Evolutionary conservation across 2,797 vertebrate genomes (phyloP).

Genomic region (Simalia tracyae): DNA sequence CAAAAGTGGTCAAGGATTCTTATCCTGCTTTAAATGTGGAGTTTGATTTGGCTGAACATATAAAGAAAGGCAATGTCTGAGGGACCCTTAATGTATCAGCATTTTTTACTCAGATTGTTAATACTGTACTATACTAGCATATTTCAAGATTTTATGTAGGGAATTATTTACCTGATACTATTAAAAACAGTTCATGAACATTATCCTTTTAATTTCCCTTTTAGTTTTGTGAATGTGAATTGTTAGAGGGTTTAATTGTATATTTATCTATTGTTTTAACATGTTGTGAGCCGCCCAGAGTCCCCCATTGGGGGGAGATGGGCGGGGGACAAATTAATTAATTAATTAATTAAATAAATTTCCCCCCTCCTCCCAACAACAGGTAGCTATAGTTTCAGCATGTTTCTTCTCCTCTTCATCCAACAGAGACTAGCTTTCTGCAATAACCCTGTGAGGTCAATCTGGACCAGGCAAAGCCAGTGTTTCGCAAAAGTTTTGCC

Average conservation of each 20-base stretch:
- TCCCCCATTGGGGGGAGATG: too few species aligned
- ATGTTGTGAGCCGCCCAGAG: too few species aligned
- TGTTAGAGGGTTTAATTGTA: too few species aligned
- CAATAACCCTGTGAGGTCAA: not conserved
- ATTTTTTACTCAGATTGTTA: not conserved
- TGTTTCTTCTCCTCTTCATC: not conserved
- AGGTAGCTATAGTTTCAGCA: not conserved
- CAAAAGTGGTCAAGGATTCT: not conserved
- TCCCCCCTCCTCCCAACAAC: not conserved
- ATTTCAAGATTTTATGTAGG: not conserved
- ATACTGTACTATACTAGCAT: not conserved
- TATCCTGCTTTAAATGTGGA: not conserved
- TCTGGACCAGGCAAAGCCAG: not conserved
- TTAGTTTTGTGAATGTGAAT: too few species aligned
- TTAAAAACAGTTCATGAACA: not conserved
- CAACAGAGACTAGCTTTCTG: not conserved
- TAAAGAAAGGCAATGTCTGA: not conserved
- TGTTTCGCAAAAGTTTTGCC: not conserved
- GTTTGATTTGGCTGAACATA: too few species aligned
- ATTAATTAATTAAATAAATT: too few species aligned
- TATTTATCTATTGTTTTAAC: too few species aligned
- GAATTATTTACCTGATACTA: not conserved
- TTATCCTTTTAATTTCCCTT: not conserved
- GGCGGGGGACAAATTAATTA: too few species aligned
- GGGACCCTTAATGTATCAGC: not conserved